Evolutionary conservation across 2,797 vertebrate genomes (phyloP).

Genomic region (Peromyscus aztecus): DNA sequence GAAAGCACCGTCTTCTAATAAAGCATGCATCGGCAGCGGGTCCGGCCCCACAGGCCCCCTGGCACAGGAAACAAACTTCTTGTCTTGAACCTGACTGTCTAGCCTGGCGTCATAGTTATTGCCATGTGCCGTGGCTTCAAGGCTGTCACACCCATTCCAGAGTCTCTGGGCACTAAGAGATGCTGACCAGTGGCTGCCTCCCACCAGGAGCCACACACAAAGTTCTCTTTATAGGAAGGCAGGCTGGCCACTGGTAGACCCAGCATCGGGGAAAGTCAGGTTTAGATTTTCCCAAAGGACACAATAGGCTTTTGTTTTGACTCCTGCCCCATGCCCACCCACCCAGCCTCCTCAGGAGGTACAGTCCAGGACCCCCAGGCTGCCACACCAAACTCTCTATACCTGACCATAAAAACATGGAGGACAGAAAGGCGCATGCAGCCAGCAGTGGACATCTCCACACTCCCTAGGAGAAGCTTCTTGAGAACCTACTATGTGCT

Average conservation of each 20-base stretch:
- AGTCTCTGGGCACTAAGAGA: background rate
- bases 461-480: background rate
- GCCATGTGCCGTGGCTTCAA: rapidly evolving
- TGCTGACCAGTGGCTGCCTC: background rate
- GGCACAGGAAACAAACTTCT: background rate
- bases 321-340: background rate
- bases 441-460: rapidly evolving
- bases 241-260: background rate
- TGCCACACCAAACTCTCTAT: background rate
- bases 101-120: background rate
- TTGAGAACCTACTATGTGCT: rapidly evolving
- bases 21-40: constrained; percentile 21
- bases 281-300: constrained; percentile 65
- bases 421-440: background rate
- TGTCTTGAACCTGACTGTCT: background rate
- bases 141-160: background rate
- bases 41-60: background rate
- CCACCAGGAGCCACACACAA: constrained; percentile 55
- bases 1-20: constrained; percentile 56
- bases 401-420: background rate
- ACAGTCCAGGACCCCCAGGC: background rate
- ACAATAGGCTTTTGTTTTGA: constrained; percentile 70
- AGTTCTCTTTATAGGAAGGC: constrained; percentile 74
- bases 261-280: constrained; percentile 64
- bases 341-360: background rate